phyloP scores from a whole-genome alignment of 1,140 invertebrate genomes.

The Apis laboriosa region DNA sequence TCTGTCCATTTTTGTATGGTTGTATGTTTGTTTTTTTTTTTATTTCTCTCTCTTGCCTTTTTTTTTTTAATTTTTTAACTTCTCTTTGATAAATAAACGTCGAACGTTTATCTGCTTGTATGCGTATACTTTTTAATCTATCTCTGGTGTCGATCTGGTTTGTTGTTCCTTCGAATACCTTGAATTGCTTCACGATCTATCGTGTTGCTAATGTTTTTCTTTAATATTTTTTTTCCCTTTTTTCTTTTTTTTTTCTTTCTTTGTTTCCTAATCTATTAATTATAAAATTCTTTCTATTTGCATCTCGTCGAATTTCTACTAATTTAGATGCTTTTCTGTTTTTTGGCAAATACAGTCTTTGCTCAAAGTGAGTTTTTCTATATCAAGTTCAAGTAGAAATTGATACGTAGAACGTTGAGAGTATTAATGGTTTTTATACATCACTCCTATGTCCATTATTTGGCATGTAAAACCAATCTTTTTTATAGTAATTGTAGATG shows the following conservation, averaged over 20 bases:
- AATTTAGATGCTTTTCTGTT: conserved; percentile 26
- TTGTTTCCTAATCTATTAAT: background rate
- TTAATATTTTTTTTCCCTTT: background rate
- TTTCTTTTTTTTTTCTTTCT: background rate
- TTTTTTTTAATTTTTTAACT: conserved; percentile 7
- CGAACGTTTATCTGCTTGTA: conserved; percentile 16
- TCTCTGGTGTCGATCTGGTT: conserved; percentile 11
- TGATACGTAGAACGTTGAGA: conserved; percentile 10
- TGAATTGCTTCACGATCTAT: background rate
- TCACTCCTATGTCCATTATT: background rate
- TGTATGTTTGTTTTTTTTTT: conserved; percentile 53
- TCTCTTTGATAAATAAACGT: background rate
- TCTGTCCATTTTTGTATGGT: conserved; percentile 63
- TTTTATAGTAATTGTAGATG: conserved; percentile 14
- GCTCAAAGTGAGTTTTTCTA: conserved; percentile 1
- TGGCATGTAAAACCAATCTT: conserved; percentile 23
- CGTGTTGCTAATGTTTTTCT: background rate
- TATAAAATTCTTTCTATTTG: background rate
- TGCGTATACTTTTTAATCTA: background rate
- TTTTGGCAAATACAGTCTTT: conserved; percentile 26
- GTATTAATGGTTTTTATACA: background rate
- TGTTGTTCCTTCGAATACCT: background rate
- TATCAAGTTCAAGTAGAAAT: background rate
- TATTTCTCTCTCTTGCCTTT: conserved; percentile 8
- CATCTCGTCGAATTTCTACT: background rate